These are phyloP conservation scores for Malurus elegans DNA, from an alignment of 2,113 vertebrate species.

Conservation along the genomic window DNA sequence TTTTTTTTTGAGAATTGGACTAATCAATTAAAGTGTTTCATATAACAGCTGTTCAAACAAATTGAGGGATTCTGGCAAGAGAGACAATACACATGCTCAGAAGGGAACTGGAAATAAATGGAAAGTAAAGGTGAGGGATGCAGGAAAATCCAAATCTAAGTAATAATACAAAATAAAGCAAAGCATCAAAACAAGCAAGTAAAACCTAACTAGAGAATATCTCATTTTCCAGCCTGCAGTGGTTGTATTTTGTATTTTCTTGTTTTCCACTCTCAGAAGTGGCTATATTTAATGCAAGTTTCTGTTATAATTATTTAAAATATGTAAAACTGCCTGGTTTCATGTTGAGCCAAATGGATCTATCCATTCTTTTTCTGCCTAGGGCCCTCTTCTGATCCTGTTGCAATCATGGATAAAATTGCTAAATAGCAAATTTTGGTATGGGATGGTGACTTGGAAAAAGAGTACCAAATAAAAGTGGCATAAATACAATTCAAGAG, in stretches of 20 bases:
- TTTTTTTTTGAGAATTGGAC: not conserved
- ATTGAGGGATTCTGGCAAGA: not conserved
- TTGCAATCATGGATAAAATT: not conserved
- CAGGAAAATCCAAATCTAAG: not conserved
- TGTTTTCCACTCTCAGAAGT: not conserved
- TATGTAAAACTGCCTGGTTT: not conserved
- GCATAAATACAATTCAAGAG: not conserved
- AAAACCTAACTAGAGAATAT: not conserved
- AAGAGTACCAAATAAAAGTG: not conserved
- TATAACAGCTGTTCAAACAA: not conserved
- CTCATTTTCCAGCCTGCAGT: not conserved
- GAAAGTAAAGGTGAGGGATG: not conserved
- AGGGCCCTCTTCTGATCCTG: not conserved
- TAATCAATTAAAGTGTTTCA: not conserved
- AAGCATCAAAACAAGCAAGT: not conserved
- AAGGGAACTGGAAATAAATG: not conserved
- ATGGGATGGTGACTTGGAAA: not conserved
- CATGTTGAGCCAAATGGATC: not conserved
- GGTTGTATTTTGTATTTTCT: not conserved
- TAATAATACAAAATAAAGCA: not conserved
- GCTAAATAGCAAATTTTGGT: not conserved
- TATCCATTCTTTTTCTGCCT: not conserved
- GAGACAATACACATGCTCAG: not conserved
- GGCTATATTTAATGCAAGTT: not conserved
- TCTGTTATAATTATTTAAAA: not conserved